Base-by-base conservation (phyloP, 2,888 invertebrate species). In the Heliconius hortense region DNA sequence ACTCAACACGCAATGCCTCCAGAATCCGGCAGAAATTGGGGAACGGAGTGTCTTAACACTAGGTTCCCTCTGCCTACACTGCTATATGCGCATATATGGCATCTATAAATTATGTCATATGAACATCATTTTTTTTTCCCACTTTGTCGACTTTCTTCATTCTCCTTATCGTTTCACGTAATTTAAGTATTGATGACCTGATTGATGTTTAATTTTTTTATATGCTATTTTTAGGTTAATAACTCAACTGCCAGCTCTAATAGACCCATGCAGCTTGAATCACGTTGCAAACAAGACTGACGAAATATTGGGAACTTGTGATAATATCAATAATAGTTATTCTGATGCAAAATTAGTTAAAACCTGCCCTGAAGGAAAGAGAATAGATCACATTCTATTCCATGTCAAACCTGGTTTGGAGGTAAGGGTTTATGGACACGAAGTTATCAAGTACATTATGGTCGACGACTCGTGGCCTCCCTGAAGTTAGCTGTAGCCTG, bases 311-410 rank as follows among this genome's bases (percentile, higher is more conserved):
- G 96, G 96, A 59, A 99, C 99, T 21, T 96, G 96, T 76, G 90
- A 93, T 31, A 86, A 87, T 77, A 81, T 95, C 10, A 95, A 96
- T 80, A 99, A 99, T 88, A 97, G 97, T 81, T 99, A 98, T 86
- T 96, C 97, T 0, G 89, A 95, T 73, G 87, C 91, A 1, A 92
- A 89, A 68, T 82, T 93, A 72, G 90, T 95, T 2, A 92, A 94
- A 75, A 87, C 88, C 18, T 91, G 92, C 73, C 96, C 97, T 0
- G 91, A 95, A 63, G 99, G 99, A 26, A 97, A 97, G 87, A 95
- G 99, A 78, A 98, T 99, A 81, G 99, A 99, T 93, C 98, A 99
- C 88, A 96, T 99, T 81, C 92, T 99, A 82, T 97, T 96, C 86
- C 94, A 88, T 80, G 80, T 86, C 1, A 85, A 83, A 76, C 79